These are phyloP conservation scores for Acromyrmex heyeri DNA, from an alignment of 1,140 invertebrate species.

Conservation along the genomic window DNA sequence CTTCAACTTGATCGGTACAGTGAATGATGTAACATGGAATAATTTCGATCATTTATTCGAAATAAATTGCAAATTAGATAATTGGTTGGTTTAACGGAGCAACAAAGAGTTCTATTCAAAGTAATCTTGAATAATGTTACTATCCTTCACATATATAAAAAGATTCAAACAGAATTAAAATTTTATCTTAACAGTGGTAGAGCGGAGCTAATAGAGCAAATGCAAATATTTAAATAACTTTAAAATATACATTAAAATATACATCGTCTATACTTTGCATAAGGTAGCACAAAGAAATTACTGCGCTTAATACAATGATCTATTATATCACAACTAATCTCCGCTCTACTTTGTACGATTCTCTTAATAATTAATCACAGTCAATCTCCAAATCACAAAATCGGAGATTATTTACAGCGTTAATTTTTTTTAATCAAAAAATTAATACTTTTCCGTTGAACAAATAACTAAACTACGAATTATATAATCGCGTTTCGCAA, in stretches of 20 bases:
- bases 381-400: background rate
- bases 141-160: background rate
- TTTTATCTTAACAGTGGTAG: background rate
- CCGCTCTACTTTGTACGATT: background rate
- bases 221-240: too few relatives aligned
- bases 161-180: constrained; percentile 3
- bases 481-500: constrained; percentile 36
- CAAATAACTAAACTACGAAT: background rate
- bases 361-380: background rate
- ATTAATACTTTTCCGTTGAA: background rate
- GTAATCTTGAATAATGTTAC: background rate
- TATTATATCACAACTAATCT: too few relatives aligned
- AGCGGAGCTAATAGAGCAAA: too few relatives aligned
- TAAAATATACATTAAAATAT: too few relatives aligned
- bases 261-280: too few relatives aligned
- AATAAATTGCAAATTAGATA: constrained; percentile 48
- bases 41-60: constrained; percentile 26
- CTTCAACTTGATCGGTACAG: constrained; percentile 12
- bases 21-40: constrained; percentile 16
- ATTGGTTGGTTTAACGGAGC: background rate
- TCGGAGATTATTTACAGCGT: background rate
- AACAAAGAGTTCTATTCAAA: background rate
- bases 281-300: too few relatives aligned
- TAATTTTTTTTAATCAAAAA: background rate
- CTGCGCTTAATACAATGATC: too few relatives aligned